phyloP scores from a whole-genome alignment of 2,888 invertebrate genomes.

The Zygogramma bicolorata region DNA sequence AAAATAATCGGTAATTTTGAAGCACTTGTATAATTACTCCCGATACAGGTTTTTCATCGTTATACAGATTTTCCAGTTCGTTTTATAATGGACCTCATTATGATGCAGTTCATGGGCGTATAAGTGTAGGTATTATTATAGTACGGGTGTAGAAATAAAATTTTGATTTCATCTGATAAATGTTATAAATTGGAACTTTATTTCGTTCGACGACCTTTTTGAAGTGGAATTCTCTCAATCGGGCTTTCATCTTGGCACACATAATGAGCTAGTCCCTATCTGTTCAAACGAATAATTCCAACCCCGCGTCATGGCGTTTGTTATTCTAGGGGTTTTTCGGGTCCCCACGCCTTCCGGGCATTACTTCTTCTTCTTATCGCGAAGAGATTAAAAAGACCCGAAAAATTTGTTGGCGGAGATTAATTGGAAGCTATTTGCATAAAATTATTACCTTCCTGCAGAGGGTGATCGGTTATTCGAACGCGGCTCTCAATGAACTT shows the following conservation, averaged over 20 bases:
- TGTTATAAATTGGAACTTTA: neutral
- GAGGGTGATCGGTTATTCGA: neutral
- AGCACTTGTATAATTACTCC: too few relatives aligned
- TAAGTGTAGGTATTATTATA: too few relatives aligned
- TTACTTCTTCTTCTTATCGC: conserved; percentile 21
- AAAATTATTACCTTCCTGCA: conserved; percentile 7
- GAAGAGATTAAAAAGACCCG: conserved; percentile 20
- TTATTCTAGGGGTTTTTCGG: conserved; percentile 47
- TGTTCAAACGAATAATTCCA: neutral
- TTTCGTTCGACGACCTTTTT: neutral
- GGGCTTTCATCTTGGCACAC: neutral
- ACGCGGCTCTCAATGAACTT: neutral
- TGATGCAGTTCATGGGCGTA: too few relatives aligned
- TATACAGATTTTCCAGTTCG: too few relatives aligned
- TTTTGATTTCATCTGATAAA: too few relatives aligned
- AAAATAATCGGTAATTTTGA: too few relatives aligned
- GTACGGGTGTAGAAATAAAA: too few relatives aligned
- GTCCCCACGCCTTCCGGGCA: neutral
- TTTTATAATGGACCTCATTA: too few relatives aligned
- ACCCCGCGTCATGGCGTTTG: conserved; percentile 45
- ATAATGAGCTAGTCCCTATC: neutral
- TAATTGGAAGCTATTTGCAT: conserved; percentile 16
- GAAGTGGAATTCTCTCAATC: too few relatives aligned
- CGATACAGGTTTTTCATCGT: too few relatives aligned
- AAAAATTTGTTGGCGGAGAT: conserved; percentile 17